Evolutionary conservation across 2,113 vertebrate genomes (phyloP).

Genomic region (Potamarius usumacintae): DNA sequence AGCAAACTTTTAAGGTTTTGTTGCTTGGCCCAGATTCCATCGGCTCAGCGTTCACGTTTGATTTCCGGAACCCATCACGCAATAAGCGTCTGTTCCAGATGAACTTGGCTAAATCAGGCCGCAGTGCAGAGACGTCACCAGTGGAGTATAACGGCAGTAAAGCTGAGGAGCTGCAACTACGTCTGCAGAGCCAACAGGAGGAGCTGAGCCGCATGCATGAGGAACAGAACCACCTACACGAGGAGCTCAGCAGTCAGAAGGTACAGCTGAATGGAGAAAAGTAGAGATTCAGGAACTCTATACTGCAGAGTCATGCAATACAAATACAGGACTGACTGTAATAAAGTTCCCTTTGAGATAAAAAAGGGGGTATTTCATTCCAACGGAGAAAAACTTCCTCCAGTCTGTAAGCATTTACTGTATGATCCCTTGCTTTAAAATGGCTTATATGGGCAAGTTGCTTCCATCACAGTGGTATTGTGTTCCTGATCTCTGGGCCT

Average conservation of each 20-base stretch:
- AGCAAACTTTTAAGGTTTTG: background rate
- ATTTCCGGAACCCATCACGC: constrained; percentile 81
- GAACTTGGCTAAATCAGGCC: constrained; percentile 69
- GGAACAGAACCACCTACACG: constrained; percentile 78
- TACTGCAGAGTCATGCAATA: background rate
- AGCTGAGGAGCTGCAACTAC: constrained; percentile 74
- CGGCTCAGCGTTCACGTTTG: constrained; percentile 83
- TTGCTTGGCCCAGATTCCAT: constrained; percentile 66
- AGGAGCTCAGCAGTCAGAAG: constrained; percentile 76
- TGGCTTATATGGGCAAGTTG: background rate
- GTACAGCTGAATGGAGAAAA: constrained; percentile 48
- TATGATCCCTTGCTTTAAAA: background rate
- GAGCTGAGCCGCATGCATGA: constrained; percentile 82
- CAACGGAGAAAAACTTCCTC: too few species aligned
- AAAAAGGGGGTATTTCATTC: too few species aligned
- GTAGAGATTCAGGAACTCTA: background rate
- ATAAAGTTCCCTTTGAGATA: background rate
- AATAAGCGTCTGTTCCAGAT: constrained; percentile 76
- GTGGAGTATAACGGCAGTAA: constrained; percentile 73
- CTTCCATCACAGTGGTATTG: background rate
- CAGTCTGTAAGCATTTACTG: too few species aligned
- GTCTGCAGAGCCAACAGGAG: constrained; percentile 84
- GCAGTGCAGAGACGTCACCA: constrained; percentile 67
- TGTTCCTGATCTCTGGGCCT: background rate
- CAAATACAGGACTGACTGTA: background rate